phyloP scores from a whole-genome alignment of 2,797 vertebrate species.

The Anas capensis region DNA sequence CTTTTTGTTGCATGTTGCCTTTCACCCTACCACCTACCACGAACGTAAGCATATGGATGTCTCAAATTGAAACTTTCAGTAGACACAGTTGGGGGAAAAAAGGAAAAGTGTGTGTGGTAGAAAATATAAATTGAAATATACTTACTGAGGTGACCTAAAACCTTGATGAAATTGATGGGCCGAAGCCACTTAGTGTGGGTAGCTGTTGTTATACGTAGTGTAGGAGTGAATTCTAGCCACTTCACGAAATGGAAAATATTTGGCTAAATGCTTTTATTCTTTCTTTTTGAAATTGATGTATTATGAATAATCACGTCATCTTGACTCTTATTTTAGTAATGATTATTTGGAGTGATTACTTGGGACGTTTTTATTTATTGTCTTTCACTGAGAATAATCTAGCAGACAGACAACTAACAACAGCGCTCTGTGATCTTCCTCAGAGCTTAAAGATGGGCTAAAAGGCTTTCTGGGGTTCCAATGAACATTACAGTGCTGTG shows the following conservation, averaged over 20 bases:
- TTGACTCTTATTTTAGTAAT: not conserved
- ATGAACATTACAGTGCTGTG: accelerated
- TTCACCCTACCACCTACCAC: not conserved
- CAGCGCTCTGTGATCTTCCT: not conserved
- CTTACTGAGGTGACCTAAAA: not conserved
- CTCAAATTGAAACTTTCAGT: not conserved
- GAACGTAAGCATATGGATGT: not conserved
- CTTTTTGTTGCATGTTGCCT: not conserved
- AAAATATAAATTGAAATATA: not conserved
- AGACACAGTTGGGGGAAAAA: not conserved
- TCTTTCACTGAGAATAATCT: not conserved
- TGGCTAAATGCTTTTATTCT: not conserved
- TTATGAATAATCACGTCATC: not conserved
- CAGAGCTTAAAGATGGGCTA: not conserved
- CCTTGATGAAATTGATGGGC: not conserved
- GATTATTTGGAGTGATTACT: not conserved
- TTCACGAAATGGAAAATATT: not conserved
- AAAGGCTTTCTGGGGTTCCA: not conserved
- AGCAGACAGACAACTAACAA: not conserved
- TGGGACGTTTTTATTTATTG: not conserved
- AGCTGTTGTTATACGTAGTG: not conserved
- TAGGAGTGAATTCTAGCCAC: not conserved
- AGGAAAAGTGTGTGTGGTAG: accelerated
- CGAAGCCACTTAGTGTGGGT: not conserved
- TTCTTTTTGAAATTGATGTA: not conserved